Base-by-base conservation (phyloP, 2,888 invertebrate genomes). In the Ferrisia virgata region DNA sequence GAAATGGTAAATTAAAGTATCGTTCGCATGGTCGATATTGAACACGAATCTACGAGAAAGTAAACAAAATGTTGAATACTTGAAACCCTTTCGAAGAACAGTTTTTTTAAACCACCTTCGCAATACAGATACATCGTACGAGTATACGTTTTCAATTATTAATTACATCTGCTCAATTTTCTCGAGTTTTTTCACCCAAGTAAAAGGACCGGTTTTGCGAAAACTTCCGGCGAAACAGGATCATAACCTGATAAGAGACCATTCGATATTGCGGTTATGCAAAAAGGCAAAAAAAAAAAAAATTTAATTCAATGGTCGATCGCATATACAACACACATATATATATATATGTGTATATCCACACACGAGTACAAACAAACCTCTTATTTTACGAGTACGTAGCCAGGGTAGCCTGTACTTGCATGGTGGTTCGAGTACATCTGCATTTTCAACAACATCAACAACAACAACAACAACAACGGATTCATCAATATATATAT, bases 201-300 rank as follows among this genome's bases (percentile, higher is more conserved):
- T n/a, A 9, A 64, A 64, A 33, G 28, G 31, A 72, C 72, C 72
- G 72, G 72, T 72, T 64, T 72, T 72, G 33, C 72, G 33, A 72
- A 72, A 72, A 72, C 72, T 72, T 72, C 72, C 72, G 72, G 72
- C 72, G 33, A 72, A 72, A 72, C 72, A 72, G 72, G 72, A 72
- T 72, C 33, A 40, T 11, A 11, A 40, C 11, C 1, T 18, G 47
- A 47, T 47, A 47, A 47, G 72, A 33, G 33, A 72, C 64, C 13
- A 28, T 53, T 31, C 36, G 28, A 72, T 72, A 33, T 72, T 72
- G 72, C 72, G 72, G 72, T 72, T 72, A 72, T 28, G 58, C 28
- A 28, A 64, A 64, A 64, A n/a, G n/a, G n/a, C n/a, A n/a, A 64
- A 53, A 53, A 18, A 53, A 18, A 2, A 53, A 64, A 64, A 47